Evolutionary conservation across 2,113 vertebrate genomes (phyloP).

Genomic region (Rhabdornis inornatus): DNA sequence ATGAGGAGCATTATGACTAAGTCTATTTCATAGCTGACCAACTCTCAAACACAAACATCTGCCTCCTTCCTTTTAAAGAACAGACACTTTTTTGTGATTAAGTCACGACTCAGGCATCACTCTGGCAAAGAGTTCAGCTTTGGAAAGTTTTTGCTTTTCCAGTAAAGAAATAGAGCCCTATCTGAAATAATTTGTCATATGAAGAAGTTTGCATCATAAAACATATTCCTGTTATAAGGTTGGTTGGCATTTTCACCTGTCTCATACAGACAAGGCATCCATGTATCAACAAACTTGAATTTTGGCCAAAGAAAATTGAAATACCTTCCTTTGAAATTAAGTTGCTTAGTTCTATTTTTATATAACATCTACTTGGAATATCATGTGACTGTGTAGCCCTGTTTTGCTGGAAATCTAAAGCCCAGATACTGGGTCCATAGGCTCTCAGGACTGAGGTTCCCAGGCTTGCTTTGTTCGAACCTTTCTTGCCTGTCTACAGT

Average conservation of each 20-base stretch:
- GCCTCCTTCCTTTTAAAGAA: background rate
- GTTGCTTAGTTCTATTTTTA: background rate
- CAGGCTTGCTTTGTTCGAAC: background rate
- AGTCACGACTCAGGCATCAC: background rate
- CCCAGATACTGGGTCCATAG: background rate
- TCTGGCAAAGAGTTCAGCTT: background rate
- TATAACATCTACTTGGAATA: accelerated
- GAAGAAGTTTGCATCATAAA: background rate
- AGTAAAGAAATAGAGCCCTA: background rate
- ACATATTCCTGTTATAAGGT: background rate
- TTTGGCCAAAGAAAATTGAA: background rate
- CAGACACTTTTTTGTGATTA: background rate
- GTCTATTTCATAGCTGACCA: background rate
- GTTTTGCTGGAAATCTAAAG: background rate
- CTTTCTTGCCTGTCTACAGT: background rate
- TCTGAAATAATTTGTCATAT: background rate
- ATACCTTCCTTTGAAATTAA: background rate
- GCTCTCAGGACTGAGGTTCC: background rate
- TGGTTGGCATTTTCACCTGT: background rate
- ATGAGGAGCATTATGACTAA: background rate
- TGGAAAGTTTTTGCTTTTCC: background rate
- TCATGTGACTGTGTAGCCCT: background rate
- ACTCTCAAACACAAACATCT: background rate
- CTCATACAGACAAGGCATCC: background rate
- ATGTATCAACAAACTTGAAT: background rate